Evolutionary conservation across 2,888 invertebrate species (phyloP).

Genomic region (Artemia sinica): DNA sequence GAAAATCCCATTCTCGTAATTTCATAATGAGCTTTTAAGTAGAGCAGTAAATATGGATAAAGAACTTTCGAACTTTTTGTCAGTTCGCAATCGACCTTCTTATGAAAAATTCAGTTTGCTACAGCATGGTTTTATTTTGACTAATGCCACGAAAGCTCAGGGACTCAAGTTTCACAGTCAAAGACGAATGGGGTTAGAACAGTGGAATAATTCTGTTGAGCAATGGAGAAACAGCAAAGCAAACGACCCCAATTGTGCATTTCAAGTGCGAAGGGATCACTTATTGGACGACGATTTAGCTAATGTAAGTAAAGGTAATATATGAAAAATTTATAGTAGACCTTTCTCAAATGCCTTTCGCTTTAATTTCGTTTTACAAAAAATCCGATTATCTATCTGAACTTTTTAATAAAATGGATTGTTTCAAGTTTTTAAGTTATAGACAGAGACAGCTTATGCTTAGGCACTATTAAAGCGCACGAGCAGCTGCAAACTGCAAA

Average conservation of each 20-base stretch:
- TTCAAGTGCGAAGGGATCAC: conserved; percentile 59
- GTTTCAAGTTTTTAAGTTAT: too few species aligned
- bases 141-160: conserved; percentile 74
- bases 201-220: conserved; percentile 65
- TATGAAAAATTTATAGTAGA: background rate
- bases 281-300: conserved; percentile 82
- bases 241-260: conserved; percentile 60
- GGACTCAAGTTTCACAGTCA: conserved; percentile 84
- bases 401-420: background rate
- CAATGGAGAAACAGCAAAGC: too few species aligned
- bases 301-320: conserved; percentile 41
- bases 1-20: conserved; percentile 65
- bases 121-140: conserved; percentile 72
- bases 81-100: conserved; percentile 35
- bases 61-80: conserved; percentile 62
- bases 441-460: too few species aligned
- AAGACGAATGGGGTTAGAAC: conserved; percentile 82
- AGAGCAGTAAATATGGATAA: conserved; percentile 84
- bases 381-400: background rate
- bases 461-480: too few species aligned
- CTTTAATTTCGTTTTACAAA: background rate
- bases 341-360: conserved; percentile 21
- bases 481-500: too few species aligned
- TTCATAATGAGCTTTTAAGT: conserved; percentile 83
- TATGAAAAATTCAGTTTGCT: conserved; percentile 62